Percentiles rank a stretch among this genome's conserved stretches.
Conservation (phyloP, 35 echinoderm and acorn worm species). For the Diadema setosum region DNA sequence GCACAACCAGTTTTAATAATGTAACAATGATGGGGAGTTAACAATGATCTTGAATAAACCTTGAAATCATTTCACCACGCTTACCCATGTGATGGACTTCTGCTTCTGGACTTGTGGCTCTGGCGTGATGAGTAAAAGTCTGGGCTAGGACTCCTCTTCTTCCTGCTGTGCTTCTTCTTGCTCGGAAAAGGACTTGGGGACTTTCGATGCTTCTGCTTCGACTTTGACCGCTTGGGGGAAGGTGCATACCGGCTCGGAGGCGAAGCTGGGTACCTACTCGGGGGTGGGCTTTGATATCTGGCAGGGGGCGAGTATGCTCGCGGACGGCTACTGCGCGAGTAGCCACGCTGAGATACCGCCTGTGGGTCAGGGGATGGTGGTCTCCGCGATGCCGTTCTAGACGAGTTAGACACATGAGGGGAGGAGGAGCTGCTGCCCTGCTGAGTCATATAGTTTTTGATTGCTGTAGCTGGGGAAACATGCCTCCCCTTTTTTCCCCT, state of each 20-base stretch:
- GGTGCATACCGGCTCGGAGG: not conserved
- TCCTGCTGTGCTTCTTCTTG: not conserved
- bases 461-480: conserved; percentile 76
- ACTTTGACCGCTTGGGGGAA: not conserved
- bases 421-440: conserved; percentile 56
- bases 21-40: too few species aligned
- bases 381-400: not conserved
- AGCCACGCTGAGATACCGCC: not conserved
- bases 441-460: conserved; percentile 69
- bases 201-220: not conserved
- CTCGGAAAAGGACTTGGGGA: not conserved
- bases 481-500: conserved; percentile 35
- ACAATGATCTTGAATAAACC: too few species aligned
- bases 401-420: conserved; percentile 31
- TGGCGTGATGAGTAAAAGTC: conserved; percentile 13
- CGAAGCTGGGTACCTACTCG: not conserved
- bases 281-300: not conserved
- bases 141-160: not conserved
- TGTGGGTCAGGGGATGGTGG: not conserved
- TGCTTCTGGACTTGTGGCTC: conserved; percentile 50
- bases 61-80: too few species aligned
- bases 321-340: not conserved
- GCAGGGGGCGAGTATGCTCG: not conserved
- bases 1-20: too few species aligned
- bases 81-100: conserved; percentile 88